Base-by-base conservation (phyloP, 1,140 invertebrate genomes). In the Macrotrachela quadricornifera region DNA sequence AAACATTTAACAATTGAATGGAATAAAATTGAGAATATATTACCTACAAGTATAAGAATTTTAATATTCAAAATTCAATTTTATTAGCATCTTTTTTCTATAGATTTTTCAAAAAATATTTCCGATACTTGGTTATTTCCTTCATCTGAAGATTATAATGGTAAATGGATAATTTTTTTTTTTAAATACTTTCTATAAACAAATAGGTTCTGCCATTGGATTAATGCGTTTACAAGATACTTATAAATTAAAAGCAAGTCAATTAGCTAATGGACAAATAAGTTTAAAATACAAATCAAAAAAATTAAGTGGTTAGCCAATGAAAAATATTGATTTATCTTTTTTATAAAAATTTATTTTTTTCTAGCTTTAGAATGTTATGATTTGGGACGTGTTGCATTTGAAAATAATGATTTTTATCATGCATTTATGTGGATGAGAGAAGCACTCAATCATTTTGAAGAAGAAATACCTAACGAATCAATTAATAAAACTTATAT, bases 331-430 rank as follows among this genome's bases (percentile, higher is more conserved):
- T 41, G 12, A 38, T 42, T 48, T 52, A 15, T 46, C 44, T 55
- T 44, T 15, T 37, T 58, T 21, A 47, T 21, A 12, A 40, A 54
- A 45, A 11, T 14, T 40, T n/a, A 16, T 13, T 43, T 13, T n/a
- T n/a, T n/a, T n/a, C n/a, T n/a, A n/a, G 85, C 85, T n/a, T 78
- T 80, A 51, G 91, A 96, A 65, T 95, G 90, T 65, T 97, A 88
- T 72, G 90, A 96, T 71, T 73, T 97, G 40, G 92, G 88, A 6
- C 75, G 85, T 49, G 80, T 87, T 60, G 80, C 85, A n/a, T 97
- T 97, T 71, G 84, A 86, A 62, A 79, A 81, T 60, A 80, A 80
- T 15, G 91, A 97, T 71, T 88, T 81, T 67, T 85, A 85, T 61
- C 90, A 95, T 64, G 86, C 87, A 0, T 77, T 85, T 0, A 67